Percentiles rank a stretch among this genome's conserved stretches.
Conservation (phyloP, 1,140 invertebrate genomes). For the Trachymyrmex cornetzi region DNA sequence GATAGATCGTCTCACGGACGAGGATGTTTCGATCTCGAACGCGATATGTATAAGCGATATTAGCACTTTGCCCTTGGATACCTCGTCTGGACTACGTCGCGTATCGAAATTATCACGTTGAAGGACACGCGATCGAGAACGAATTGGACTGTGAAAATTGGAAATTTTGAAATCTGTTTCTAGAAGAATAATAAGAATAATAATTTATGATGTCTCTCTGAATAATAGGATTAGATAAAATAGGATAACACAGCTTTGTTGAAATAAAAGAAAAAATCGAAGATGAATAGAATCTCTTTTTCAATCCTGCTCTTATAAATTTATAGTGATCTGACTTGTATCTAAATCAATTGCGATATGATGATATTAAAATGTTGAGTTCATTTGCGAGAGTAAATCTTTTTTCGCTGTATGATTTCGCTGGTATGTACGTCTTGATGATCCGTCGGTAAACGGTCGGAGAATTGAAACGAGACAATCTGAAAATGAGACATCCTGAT, state of each 20-base stretch:
- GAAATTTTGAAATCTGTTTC: neutral
- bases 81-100: neutral
- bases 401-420: neutral
- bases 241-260: neutral
- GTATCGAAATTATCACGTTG: constrained; percentile 23
- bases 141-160: neutral
- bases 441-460: constrained; percentile 1
- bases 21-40: constrained; percentile 46
- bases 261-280: neutral
- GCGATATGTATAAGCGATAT: constrained; percentile 46
- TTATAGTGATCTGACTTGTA: neutral
- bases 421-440: neutral
- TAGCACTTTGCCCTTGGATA: constrained; percentile 24
- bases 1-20: constrained; percentile 41
- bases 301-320: neutral
- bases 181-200: neutral
- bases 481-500: constrained; percentile 70
- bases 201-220: neutral
- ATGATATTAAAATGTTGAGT: neutral
- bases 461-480: constrained; percentile 47
- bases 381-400: neutral
- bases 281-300: neutral
- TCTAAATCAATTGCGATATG: neutral
- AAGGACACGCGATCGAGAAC: constrained; percentile 15
- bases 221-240: neutral